Base-by-base conservation (phyloP, 2,888 invertebrate genomes). In the Prosopocoilus inquinatus region DNA sequence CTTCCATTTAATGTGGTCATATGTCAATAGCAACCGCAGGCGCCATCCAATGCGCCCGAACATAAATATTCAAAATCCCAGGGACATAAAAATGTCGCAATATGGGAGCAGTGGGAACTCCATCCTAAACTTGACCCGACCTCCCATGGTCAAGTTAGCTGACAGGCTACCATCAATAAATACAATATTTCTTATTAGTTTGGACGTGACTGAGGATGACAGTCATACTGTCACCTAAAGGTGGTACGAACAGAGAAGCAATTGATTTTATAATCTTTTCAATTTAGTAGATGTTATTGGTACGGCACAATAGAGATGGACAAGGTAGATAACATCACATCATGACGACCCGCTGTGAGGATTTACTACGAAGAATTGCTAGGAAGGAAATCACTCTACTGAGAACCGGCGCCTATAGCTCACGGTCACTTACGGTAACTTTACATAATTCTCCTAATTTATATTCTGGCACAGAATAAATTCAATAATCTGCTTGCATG, bases 261-360 rank as follows among this genome's bases (percentile, higher is more conserved):
- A 78, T 77, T 76, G 78, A 78, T 76, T 77, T 75, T 77, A 74
- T 78, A 75, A 75, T 75, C 75, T 76, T 75, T 77, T 78, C 78
- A 78, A 78, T 77, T 76, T 76, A 75, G 73, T 74, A 70, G 74
- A 73, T 77, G 76, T 78, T 78, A 76, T 77, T 76, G 76, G 72
- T 73, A 74, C 71, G 73, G 71, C 74, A 77, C 77, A 76, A 76
- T 77, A 67, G 73, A 72, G 77, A 78, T 78, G 74, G 75, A 78
- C 77, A 77, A 57, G 70, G 60, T 43, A 66, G 76, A 76, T 76
- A 75, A 61, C 55, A 56, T 57, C 63, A 65, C 63, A 68, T 67
- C 70, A 63, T 64, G 70, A 67, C 69, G 66, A 64, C 71, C 67
- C 67, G 72, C 67, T 62, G 73, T 61, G 72, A 68, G 66, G 62